These are phyloP conservation scores for Holotrichia oblita DNA, from an alignment of 1,140 invertebrate genomes.

Conservation along the genomic window DNA sequence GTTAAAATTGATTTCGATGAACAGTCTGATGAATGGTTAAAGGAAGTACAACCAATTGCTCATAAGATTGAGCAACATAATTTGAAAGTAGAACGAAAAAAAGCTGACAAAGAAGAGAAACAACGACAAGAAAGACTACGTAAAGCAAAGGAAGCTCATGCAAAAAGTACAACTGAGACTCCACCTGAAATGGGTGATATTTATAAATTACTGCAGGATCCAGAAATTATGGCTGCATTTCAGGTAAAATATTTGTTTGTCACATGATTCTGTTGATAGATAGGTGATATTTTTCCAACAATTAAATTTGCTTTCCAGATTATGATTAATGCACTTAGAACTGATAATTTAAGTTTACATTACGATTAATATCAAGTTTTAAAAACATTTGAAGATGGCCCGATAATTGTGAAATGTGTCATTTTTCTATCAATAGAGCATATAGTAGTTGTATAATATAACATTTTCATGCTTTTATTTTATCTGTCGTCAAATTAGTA, in stretches of 20 bases:
- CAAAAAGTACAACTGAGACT: conserved; percentile 58
- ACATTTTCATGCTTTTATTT: no score
- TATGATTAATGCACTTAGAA: no score
- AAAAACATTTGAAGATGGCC: no score
- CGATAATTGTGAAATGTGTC: no score
- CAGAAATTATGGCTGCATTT: conserved; percentile 76
- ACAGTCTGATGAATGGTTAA: conserved; percentile 87
- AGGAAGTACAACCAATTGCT: conserved; percentile 91
- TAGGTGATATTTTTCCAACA: no score
- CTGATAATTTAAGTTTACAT: no score
- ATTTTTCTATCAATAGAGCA: no score
- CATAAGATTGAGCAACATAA: conserved; percentile 88
- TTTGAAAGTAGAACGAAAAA: conserved; percentile 78
- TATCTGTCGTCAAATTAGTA: no score
- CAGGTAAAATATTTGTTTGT: conserved; percentile 63
- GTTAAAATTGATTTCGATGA: conserved; percentile 95
- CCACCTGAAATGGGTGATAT: conserved; percentile 63
- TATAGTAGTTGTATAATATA: no score
- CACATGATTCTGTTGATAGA: no score
- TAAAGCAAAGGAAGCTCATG: conserved; percentile 76
- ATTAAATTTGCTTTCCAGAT: no score
- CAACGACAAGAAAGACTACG: conserved; percentile 69
- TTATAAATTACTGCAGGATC: conserved; percentile 73
- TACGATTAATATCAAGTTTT: no score
- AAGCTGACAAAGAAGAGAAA: conserved; percentile 75